phyloP scores from a whole-genome alignment of 2,797 vertebrate species.

The Scleropages formosus region DNA sequence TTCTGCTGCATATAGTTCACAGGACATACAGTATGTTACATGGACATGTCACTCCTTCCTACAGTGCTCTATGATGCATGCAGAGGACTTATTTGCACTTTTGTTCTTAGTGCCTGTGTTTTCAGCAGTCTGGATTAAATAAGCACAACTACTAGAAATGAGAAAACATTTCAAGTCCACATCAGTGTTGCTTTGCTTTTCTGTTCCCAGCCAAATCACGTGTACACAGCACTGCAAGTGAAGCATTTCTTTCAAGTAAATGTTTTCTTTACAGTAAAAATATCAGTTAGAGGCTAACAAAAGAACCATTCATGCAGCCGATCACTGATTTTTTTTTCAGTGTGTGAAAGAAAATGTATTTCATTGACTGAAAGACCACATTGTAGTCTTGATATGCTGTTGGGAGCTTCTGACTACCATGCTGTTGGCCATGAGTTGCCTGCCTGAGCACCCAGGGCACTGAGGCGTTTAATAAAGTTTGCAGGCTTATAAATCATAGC shows the following conservation, averaged over 20 bases:
- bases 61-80: neutral
- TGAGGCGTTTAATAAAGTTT: neutral
- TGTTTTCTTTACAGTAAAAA: constrained; percentile 8
- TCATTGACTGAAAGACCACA: neutral
- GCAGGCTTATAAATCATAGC: constrained; percentile 13
- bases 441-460: neutral
- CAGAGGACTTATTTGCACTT: neutral
- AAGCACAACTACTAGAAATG: neutral
- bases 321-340: neutral
- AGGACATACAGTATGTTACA: too few relatives aligned
- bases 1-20: too few relatives aligned
- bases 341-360: constrained; percentile 18
- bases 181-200: neutral
- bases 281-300: neutral
- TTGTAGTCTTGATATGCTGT: neutral
- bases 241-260: neutral
- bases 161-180: neutral
- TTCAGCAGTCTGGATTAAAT: too few relatives aligned
- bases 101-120: neutral
- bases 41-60: too few relatives aligned
- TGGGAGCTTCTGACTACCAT: neutral
- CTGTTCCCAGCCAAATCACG: neutral
- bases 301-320: neutral
- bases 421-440: neutral
- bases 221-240: neutral